Percentiles rank a stretch among this genome's conserved stretches.
Conservation (phyloP, 2,113 vertebrate genomes). For the Urocynchramus pylzowi region DNA sequence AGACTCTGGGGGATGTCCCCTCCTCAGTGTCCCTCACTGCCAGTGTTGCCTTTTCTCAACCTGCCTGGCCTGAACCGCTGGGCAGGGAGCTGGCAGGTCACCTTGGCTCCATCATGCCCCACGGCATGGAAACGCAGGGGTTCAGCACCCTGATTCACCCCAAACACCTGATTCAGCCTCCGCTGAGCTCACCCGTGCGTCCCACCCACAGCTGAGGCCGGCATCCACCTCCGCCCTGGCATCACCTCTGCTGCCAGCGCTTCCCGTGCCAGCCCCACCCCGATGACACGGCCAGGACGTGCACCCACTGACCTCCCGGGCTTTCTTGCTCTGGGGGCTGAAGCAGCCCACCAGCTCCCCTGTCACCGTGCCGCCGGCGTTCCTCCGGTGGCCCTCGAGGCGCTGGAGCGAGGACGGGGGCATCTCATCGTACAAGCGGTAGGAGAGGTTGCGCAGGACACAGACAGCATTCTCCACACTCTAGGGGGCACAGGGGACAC, state of each 20-base stretch:
- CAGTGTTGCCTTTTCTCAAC: rapidly evolving
- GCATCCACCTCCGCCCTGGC: not conserved
- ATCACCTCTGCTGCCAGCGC: not conserved
- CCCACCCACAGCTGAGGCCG: not conserved
- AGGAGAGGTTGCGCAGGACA: slow-evolving; percentile 92
- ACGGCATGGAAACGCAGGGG: rapidly evolving
- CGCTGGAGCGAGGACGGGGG: slow-evolving; percentile 82
- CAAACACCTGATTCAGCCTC: not conserved
- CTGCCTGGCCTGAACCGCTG: not conserved
- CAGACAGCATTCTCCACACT: slow-evolving; percentile 92
- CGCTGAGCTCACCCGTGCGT: not conserved
- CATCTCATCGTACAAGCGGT: slow-evolving; percentile 91
- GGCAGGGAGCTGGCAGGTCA: not conserved
- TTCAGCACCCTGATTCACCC: not conserved
- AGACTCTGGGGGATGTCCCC: not conserved
- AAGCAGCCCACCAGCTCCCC: slow-evolving; percentile 88
- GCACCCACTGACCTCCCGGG: slow-evolving; percentile 73
- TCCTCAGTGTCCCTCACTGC: not conserved
- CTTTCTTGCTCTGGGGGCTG: slow-evolving; percentile 83
- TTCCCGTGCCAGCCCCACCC: not conserved
- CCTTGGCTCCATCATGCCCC: not conserved
- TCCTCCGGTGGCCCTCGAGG: slow-evolving; percentile 81
- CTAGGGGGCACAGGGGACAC: slow-evolving; percentile 29
- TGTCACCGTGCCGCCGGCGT: not conserved
- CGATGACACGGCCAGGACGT: rapidly evolving